Percentiles rank a stretch among this genome's conserved stretches.
phyloP scores from a whole-genome alignment of 2,797 vertebrate species.

The Apogon hyalosoma region DNA sequence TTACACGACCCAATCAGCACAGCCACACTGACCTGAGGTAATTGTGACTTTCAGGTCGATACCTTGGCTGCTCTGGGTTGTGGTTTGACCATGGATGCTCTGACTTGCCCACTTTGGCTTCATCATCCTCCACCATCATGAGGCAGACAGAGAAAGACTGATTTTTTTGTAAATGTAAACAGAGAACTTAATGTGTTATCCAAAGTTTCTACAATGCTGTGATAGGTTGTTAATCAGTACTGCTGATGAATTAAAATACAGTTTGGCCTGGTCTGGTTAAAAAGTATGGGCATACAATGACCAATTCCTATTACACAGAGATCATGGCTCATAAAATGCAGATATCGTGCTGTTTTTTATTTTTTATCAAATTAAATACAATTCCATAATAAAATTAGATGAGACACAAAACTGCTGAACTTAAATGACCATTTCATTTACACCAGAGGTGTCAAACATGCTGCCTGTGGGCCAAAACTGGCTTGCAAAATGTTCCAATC shows the following conservation, averaged over 20 bases:
- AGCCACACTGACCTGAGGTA: constrained; percentile 24
- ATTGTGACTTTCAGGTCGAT: constrained; percentile 30
- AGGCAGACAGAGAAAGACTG: neutral
- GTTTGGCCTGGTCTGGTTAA: neutral
- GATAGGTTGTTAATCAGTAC: neutral
- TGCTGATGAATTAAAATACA: neutral
- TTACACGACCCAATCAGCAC: constrained; percentile 28
- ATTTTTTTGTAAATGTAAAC: neutral
- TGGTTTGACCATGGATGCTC: constrained; percentile 15
- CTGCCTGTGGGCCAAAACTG: too few species aligned
- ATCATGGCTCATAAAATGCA: too few species aligned
- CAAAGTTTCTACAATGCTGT: neutral
- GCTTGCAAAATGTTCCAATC: too few species aligned
- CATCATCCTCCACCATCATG: neutral
- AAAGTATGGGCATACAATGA: too few species aligned
- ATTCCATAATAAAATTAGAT: too few species aligned
- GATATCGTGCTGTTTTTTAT: too few species aligned
- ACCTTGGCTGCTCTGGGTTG: constrained; percentile 4
- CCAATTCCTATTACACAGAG: too few species aligned
- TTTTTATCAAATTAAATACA: too few species aligned
- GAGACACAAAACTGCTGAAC: too few species aligned
- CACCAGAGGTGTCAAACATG: too few species aligned
- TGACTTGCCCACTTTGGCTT: neutral
- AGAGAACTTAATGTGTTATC: neutral
- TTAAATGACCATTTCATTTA: too few species aligned